Percentiles rank a stretch among this genome's conserved stretches.
phyloP scores from a whole-genome alignment of 2,888 invertebrate genomes.

The Blastobasis lacticolella region DNA sequence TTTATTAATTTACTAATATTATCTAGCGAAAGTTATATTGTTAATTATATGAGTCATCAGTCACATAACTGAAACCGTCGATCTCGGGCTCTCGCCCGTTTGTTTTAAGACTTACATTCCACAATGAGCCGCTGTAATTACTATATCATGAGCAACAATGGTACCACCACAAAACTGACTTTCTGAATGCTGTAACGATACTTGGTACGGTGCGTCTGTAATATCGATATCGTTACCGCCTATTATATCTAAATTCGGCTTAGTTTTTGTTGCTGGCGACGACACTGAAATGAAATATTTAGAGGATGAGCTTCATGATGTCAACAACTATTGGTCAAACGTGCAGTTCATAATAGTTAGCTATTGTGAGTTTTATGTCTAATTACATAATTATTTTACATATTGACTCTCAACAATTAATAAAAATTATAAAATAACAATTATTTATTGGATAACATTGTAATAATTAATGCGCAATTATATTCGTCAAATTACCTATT shows the following conservation, averaged over 20 bases:
- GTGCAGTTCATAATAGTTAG: neutral
- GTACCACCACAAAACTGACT: conserved; percentile 72
- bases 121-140: conserved; percentile 78
- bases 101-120: conserved; percentile 35
- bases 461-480: no score
- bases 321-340: neutral
- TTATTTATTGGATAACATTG: no score
- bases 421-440: no score
- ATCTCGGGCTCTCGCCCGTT: no score
- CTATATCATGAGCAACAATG: conserved; percentile 56
- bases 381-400: no score
- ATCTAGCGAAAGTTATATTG: no score
- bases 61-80: no score
- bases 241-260: conserved; percentile 46
- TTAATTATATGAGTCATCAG: no score
- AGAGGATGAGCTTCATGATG: neutral
- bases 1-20: no score
- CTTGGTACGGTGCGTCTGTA: conserved; percentile 60
- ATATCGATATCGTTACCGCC: conserved; percentile 65
- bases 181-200: conserved; percentile 37
- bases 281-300: neutral
- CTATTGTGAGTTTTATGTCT: no score
- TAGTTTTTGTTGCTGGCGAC: neutral
- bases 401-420: no score
- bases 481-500: no score